Base-by-base conservation (phyloP, 1,140 invertebrate species). In the Lucilia cuprina region DNA sequence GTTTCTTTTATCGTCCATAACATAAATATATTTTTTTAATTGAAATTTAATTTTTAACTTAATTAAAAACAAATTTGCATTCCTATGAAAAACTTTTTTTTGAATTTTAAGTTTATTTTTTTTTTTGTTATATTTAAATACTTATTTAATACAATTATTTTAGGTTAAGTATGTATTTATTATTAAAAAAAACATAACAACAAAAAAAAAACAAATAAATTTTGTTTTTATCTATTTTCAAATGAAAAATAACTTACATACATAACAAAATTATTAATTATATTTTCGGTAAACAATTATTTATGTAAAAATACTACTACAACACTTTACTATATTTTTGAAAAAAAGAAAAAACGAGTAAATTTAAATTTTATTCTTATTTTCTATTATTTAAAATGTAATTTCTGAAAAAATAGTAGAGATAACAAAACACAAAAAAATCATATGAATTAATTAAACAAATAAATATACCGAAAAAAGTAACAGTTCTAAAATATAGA, bases 151-250 rank as follows among this genome's bases (percentile, higher is more conserved):
- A 3, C 14, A 30, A 78, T 47, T n/a, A 14, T 78, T 80, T 80
- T 80, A 80, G 77, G 77, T 50, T 80, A 80, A 80, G 77, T 80
- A 80, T 80, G 17, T 41, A 19, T 41, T 41, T n/a, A 78, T 78
- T 30, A 77, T 77, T 77, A 41, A 14, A 35, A 77, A 77, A 14
- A 5, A 74, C 47, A 19, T 19, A n/a, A 78, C n/a, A 47, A 17
- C 34, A 78, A 47, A 75, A 78, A 47, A 75, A 35, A 75, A 74
- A 21, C 41, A 10, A 78, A 41, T 78, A 41, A 47, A 80, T 80
- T 21, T 80, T 80, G 47, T 80, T 78, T 78, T 77, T 35, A 77
- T 35, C n/a, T 70, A 70, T 70, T 70, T 21, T 21, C 7, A 70
- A 70, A 70, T 25, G n/a, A 70, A 70, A 30, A 30, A 19, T 21